These are phyloP conservation scores for Tenodera sinensis DNA, from an alignment of 2,888 invertebrate genomes.

Conservation along the genomic window DNA sequence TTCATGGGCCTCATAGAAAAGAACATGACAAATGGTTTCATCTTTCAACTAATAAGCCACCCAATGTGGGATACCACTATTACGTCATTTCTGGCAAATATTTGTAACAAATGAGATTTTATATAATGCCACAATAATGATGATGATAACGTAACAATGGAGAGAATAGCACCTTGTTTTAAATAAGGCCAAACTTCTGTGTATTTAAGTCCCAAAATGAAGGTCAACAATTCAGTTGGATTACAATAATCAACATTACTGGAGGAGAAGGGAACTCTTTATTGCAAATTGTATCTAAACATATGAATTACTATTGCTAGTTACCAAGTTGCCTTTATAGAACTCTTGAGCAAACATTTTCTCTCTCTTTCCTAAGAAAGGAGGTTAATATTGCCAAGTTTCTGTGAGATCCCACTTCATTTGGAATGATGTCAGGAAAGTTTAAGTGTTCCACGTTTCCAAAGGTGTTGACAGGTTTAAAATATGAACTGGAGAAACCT, in stretches of 20 bases:
- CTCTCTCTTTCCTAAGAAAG: not conserved
- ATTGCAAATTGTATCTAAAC: not conserved
- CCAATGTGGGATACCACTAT: no score
- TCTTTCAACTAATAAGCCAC: no score
- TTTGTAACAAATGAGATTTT: no score
- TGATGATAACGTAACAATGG: no score
- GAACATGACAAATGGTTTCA: no score
- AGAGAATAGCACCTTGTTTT: no score
- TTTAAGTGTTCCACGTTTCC: not conserved
- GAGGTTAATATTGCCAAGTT: not conserved
- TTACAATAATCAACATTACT: no score
- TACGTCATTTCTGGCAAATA: no score
- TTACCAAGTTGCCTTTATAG: not conserved
- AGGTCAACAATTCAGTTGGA: not conserved
- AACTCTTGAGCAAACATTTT: not conserved
- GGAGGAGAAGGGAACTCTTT: not conserved
- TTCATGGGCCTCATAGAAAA: no score
- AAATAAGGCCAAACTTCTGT: no score
- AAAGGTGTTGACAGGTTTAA: not conserved
- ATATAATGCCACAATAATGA: no score
- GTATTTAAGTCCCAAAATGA: not conserved
- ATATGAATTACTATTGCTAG: not conserved
- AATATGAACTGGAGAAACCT: no score
- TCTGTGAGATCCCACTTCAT: not conserved
- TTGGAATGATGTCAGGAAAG: not conserved